Conservation (phyloP, 2,888 invertebrate species). For the Didymodactylos carnosus region DNA sequence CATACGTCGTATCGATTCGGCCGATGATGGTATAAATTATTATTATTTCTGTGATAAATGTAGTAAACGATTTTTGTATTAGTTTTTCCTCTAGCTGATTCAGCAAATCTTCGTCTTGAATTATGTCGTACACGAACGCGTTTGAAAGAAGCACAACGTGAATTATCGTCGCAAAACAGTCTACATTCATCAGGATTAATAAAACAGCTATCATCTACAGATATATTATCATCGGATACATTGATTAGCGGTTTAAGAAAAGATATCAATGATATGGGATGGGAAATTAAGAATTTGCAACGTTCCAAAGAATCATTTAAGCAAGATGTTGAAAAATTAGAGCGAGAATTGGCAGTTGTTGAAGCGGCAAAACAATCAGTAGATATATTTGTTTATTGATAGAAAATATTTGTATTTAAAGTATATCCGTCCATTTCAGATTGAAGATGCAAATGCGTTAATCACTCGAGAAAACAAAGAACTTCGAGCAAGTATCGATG, state of each 20-base stretch:
- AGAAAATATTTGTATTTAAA: too few species aligned
- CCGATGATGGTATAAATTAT: background rate
- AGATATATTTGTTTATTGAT: background rate
- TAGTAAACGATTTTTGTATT: background rate
- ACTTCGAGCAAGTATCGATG: background rate
- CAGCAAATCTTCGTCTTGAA: background rate
- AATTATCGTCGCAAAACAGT: background rate
- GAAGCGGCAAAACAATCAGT: background rate
- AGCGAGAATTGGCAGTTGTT: background rate
- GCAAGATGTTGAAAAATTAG: background rate
- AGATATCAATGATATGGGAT: background rate
- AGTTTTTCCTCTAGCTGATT: background rate
- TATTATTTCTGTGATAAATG: background rate
- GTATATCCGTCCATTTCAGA: background rate
- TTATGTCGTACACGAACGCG: background rate
- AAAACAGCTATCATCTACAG: background rate
- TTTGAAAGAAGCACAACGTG: background rate
- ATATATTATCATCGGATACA: background rate
- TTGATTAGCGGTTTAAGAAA: background rate
- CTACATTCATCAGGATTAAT: too few species aligned
- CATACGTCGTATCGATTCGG: background rate
- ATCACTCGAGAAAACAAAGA: background rate
- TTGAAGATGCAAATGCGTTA: background rate
- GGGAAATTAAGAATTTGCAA: background rate
- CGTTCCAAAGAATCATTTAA: background rate